Conservation (phyloP, 2,113 vertebrate species). For the Oncorhynchus keta region DNA sequence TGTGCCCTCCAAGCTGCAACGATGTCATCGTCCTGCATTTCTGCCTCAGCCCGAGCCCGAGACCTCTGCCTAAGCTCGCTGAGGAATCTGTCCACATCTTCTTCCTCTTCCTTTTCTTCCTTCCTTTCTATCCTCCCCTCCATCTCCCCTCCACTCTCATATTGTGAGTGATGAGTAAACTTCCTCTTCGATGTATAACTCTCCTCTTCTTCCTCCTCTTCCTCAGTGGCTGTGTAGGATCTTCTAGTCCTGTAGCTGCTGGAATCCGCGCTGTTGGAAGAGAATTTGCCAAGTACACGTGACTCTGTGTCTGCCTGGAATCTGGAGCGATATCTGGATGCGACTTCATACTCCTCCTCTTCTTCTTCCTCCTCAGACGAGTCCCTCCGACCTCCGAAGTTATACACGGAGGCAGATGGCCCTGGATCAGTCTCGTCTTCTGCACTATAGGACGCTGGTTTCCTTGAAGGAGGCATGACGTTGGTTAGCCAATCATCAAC, state of each 20-base stretch:
- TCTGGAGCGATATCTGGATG: conserved; percentile 73
- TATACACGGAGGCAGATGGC: conserved; percentile 77
- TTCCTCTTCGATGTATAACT: conserved; percentile 76
- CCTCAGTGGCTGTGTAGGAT: conserved; percentile 48
- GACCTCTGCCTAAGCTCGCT: conserved; percentile 67
- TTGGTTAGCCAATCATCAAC: conserved; percentile 83
- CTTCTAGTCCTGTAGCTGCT: conserved; percentile 45
- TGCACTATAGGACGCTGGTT: conserved; percentile 47
- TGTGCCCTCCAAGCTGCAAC: conserved; percentile 86
- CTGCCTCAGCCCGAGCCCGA: conserved; percentile 64
- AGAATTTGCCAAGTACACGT: conserved; percentile 60
- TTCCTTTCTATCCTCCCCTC: conserved; percentile 52
- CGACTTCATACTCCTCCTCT: conserved; percentile 59
- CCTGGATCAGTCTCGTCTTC: conserved; percentile 67
- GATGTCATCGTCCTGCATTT: conserved; percentile 85
- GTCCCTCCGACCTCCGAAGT: conserved; percentile 72
- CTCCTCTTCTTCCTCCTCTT: conserved; percentile 64
- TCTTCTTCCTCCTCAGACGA: conserved; percentile 68
- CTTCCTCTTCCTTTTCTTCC: conserved; percentile 63
- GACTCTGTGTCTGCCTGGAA: conserved; percentile 57
- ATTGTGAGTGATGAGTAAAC: conserved; percentile 71
- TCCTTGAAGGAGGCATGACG: conserved; percentile 75
- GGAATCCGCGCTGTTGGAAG: conserved; percentile 62
- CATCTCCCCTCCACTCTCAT: conserved; percentile 60
- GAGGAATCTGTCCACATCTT: conserved; percentile 70